A percentile compares a stretch with the other conserved stretches of the same genome.
Evolutionary conservation across 2,888 invertebrate genomes (phyloP).

Genomic region (Drosophila meridionalis): DNA sequence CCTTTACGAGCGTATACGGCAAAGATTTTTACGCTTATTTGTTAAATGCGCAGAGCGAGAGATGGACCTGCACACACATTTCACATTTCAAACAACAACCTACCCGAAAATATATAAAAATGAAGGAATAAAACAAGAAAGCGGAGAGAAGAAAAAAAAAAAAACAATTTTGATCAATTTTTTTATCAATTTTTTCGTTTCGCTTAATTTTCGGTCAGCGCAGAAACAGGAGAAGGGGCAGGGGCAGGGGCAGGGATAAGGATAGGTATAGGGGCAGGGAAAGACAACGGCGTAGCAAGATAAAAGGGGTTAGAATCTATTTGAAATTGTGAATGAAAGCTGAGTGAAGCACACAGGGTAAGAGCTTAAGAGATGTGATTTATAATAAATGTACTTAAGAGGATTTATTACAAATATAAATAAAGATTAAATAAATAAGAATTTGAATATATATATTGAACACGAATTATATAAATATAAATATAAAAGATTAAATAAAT

Average conservation of each 20-base stretch:
- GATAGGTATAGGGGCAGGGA: background rate
- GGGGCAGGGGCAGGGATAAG: background rate
- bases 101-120: slow-evolving; percentile 51
- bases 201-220: slow-evolving; percentile 32
- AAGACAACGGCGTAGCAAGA: background rate
- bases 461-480: too few relatives aligned
- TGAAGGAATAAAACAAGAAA: slow-evolving; percentile 12
- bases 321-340: slow-evolving; percentile 34
- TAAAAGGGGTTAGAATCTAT: slow-evolving; percentile 15
- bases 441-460: too few relatives aligned
- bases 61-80: slow-evolving; percentile 56
- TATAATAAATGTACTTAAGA: background rate
- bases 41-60: slow-evolving; percentile 32
- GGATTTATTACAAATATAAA: too few relatives aligned
- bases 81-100: slow-evolving; percentile 50
- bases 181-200: slow-evolving; percentile 57
- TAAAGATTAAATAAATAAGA: too few relatives aligned
- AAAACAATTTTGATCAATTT: slow-evolving; percentile 60
- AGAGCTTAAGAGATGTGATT: slow-evolving; percentile 6
- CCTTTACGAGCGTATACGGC: slow-evolving; percentile 67
- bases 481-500: too few relatives aligned
- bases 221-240: slow-evolving; percentile 1
- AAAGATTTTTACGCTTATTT: slow-evolving; percentile 74
- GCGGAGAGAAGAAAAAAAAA: background rate
- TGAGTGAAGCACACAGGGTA: slow-evolving; percentile 7